These are phyloP conservation scores for Drosophila yooni DNA, from an alignment of 2,888 invertebrate species.

Conservation along the genomic window DNA sequence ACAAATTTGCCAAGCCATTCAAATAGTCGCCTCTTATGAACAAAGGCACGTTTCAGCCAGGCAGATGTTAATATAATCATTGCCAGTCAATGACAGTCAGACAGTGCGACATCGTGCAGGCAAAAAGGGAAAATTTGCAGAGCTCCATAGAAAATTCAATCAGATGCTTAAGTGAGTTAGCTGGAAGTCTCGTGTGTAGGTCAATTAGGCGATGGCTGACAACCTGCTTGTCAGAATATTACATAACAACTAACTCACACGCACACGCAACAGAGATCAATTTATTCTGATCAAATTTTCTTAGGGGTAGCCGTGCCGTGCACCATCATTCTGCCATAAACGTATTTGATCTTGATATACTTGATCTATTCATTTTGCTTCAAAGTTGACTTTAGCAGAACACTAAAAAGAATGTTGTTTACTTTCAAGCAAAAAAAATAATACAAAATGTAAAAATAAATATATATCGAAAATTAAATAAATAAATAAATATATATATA, in stretches of 20 bases:
- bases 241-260: not conserved
- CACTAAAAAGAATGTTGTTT: no score
- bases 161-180: slow-evolving; percentile 1
- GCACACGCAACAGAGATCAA: not conserved
- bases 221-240: not conserved
- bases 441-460: no score
- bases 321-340: not conserved
- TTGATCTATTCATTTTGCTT: not conserved
- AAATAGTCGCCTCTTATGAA: slow-evolving; percentile 14
- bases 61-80: slow-evolving; percentile 61
- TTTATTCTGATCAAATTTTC: not conserved
- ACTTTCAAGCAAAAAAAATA: no score
- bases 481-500: no score
- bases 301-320: not conserved
- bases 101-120: slow-evolving; percentile 42
- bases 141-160: slow-evolving; percentile 13
- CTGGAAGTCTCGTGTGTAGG: slow-evolving; percentile 11
- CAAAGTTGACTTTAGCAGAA: no score
- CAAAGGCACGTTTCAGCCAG: slow-evolving; percentile 26
- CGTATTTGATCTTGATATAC: no score
- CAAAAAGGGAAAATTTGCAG: slow-evolving; percentile 35
- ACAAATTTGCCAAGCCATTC: slow-evolving; percentile 40
- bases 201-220: slow-evolving; percentile 15
- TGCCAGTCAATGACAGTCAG: slow-evolving; percentile 53
- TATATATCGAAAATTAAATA: no score